Conservation (phyloP, 1,140 invertebrate genomes). For the Harlomillsia oculata region DNA sequence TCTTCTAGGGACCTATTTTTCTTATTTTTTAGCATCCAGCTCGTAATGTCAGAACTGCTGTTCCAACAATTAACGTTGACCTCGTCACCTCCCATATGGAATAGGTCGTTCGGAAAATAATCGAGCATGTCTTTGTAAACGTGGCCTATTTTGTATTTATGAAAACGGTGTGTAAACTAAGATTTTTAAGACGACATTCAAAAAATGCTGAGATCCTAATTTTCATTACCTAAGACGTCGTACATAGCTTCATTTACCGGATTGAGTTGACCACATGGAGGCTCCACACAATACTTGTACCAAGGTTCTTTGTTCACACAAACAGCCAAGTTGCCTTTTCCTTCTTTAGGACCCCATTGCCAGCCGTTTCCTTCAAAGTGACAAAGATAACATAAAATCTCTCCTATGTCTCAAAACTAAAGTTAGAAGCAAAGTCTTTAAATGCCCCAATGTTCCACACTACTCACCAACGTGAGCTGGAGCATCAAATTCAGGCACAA, state of each 20-base stretch:
- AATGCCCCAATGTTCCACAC: not conserved
- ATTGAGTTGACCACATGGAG: slow-evolving; percentile 76
- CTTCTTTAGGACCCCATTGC: slow-evolving; percentile 58
- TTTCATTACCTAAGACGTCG: slow-evolving; percentile 47
- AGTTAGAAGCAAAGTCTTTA: not conserved
- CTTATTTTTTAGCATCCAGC: slow-evolving; percentile 60
- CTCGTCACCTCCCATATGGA: slow-evolving; percentile 84
- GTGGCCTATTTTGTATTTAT: slow-evolving; percentile 40
- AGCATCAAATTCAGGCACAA: slow-evolving; percentile 76
- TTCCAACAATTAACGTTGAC: slow-evolving; percentile 70
- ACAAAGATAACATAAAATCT: not conserved
- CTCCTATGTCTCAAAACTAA: not conserved
- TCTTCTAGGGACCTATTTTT: slow-evolving; percentile 49
- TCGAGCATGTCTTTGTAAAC: slow-evolving; percentile 60
- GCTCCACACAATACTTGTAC: slow-evolving; percentile 65
- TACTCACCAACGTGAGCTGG: too few species aligned
- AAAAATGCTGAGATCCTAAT: not conserved
- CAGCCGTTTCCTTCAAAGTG: slow-evolving; percentile 55
- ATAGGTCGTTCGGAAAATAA: slow-evolving; percentile 52
- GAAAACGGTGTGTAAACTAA: not conserved
- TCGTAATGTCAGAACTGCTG: slow-evolving; percentile 51
- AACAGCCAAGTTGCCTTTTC: slow-evolving; percentile 44
- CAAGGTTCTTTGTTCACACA: slow-evolving; percentile 62
- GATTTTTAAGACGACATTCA: not conserved
- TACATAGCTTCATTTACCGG: slow-evolving; percentile 64